Evolutionary conservation across 1,140 invertebrate species (phyloP), one percentile per base, ranked within the genome.

Genomic region (Zaprionus kolodkinae): DNA sequence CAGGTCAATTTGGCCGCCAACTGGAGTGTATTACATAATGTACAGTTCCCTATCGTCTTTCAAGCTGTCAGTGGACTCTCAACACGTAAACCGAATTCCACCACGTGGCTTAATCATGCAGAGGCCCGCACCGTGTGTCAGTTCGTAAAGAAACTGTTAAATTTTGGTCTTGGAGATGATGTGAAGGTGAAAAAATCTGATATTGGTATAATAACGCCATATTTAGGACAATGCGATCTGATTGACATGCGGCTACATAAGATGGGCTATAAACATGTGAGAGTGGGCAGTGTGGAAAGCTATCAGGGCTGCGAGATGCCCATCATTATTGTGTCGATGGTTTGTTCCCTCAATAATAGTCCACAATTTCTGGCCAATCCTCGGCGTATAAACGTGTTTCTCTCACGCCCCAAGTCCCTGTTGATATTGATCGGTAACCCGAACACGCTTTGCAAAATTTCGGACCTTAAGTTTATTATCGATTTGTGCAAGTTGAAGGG

Each of bases 131-230:
- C 94, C 55, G 84, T 95, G 4, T 73, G 94, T 27, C 76, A 92
- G 48, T 95, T 95, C 72, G 88, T 94, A 1, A 55, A 79, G 12
- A 82, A 91, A 10, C 88, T 94, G 4, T 48, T 94, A 0, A 61
- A 61, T 5, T 76, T 89, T 4, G 62, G 93, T 69, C 36, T 84
- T 21, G 67, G 38, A 5, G 69, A 80, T 10, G 73, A 91, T 15
- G 1, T 92, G 92, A 50, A 80, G 76, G 25, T 97, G 4, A 40
- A 54, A 5, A 88, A 93, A 45, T 83, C 93, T 33, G 95, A 97
- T 76, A 96, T 98, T 60, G 97, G 97, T 0, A 94, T 98, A 15
- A 95, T 98, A 30, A 96, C 97, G 2, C 97, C 97, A 0, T 98
- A 98, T 89, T 93, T 93, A 63, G 93, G 94, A 70, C 96, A 97